Conservation (phyloP, 2,888 invertebrate species). For the Papilio elwesi region DNA sequence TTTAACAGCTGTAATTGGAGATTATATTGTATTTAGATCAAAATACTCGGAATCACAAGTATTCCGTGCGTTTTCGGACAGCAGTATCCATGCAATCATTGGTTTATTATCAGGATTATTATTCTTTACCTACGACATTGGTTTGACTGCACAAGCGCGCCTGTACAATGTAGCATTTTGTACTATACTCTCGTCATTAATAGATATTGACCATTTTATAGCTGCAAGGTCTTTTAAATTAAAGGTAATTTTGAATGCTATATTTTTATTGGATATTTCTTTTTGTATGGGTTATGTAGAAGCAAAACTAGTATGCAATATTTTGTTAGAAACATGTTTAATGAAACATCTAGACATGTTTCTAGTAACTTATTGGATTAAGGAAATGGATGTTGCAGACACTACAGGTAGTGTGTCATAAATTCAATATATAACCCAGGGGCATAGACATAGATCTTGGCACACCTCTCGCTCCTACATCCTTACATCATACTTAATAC, state of each 20-base stretch:
- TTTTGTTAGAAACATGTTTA: too few species aligned
- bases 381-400: too few species aligned
- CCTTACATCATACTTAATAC: too few species aligned
- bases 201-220: slow-evolving; percentile 74
- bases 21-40: slow-evolving; percentile 69
- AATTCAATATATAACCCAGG: too few species aligned
- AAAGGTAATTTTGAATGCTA: slow-evolving; percentile 59
- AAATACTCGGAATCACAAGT: slow-evolving; percentile 61
- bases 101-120: slow-evolving; percentile 65
- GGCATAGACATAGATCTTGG: too few species aligned
- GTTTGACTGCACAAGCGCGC: slow-evolving; percentile 50
- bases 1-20: slow-evolving; percentile 61
- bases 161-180: slow-evolving; percentile 62
- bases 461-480: too few species aligned
- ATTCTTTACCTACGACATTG: slow-evolving; percentile 63
- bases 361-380: background rate
- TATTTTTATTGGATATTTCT: background rate
- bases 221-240: slow-evolving; percentile 68
- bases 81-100: slow-evolving; percentile 61
- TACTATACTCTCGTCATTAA: slow-evolving; percentile 63
- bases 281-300: too few species aligned
- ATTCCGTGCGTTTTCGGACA: slow-evolving; percentile 67
- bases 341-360: too few species aligned
- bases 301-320: too few species aligned
- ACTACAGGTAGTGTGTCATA: too few species aligned